phyloP scores from a whole-genome alignment of 53 echinoderm and acorn worm genomes.

The Holothuria scabra region DNA sequence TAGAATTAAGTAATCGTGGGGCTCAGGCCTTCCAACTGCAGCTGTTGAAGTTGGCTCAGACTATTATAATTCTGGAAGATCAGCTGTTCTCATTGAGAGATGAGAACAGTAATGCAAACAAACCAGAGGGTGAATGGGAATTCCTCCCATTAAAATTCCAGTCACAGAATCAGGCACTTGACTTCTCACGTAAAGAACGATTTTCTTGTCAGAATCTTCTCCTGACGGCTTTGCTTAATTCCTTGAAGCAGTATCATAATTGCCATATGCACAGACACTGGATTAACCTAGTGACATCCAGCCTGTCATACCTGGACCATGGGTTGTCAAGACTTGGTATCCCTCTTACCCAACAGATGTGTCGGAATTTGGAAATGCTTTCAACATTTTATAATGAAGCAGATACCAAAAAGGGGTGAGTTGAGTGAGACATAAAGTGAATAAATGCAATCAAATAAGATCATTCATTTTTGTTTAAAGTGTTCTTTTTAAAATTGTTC shows the following conservation, averaged over 20 bases:
- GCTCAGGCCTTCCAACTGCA: slow-evolving; percentile 97
- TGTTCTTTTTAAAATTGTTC: neutral
- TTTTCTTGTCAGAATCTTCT: slow-evolving; percentile 87
- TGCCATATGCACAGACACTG: slow-evolving; percentile 97
- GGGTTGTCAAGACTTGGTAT: slow-evolving; percentile 88
- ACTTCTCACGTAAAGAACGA: slow-evolving; percentile 83
- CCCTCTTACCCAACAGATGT: slow-evolving; percentile 86
- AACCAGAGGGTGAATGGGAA: slow-evolving; percentile 80
- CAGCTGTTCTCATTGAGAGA: slow-evolving; percentile 90
- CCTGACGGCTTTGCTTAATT: slow-evolving; percentile 81
- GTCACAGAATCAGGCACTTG: slow-evolving; percentile 74
- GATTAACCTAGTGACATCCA: slow-evolving; percentile 88
- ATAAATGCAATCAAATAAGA: neutral
- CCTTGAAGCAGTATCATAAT: slow-evolving; percentile 93
- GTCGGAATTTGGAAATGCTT: slow-evolving; percentile 88
- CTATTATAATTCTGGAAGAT: slow-evolving; percentile 94
- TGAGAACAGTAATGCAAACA: slow-evolving; percentile 53
- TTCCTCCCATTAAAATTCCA: slow-evolving; percentile 86
- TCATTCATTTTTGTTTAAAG: neutral
- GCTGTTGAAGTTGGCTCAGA: slow-evolving; percentile 82
- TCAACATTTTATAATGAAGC: slow-evolving; percentile 74
- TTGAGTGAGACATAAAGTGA: neutral
- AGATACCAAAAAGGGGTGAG: slow-evolving; percentile 69
- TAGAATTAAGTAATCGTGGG: slow-evolving; percentile 73
- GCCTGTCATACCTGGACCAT: slow-evolving; percentile 85